These are phyloP conservation scores for Abrostola tripartita DNA, from an alignment of 2,888 invertebrate species.

Conservation along the genomic window DNA sequence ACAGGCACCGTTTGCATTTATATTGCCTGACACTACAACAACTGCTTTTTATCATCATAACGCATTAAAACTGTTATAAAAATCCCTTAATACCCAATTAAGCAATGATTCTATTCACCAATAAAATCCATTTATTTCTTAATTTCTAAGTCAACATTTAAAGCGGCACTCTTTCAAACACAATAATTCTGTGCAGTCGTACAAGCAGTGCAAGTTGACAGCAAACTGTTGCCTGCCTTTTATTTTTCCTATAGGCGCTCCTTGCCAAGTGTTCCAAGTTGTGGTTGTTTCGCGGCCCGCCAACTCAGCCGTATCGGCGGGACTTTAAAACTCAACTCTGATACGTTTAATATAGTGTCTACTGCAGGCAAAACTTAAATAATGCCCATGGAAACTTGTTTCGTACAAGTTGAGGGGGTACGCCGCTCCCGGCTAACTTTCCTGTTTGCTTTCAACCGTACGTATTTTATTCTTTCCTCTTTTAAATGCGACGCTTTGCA, in stretches of 20 bases:
- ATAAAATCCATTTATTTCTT: not conserved
- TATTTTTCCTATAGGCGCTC: conserved; percentile 80
- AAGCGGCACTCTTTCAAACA: conserved; percentile 52
- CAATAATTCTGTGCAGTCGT: conserved; percentile 60
- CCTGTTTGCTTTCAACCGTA: conserved; percentile 76
- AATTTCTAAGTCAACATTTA: conserved; percentile 25
- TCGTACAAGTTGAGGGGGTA: conserved; percentile 66
- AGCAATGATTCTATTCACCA: conserved; percentile 5
- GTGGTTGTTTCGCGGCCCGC: conserved; percentile 79
- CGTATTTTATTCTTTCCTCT: conserved; percentile 77
- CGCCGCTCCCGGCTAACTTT: conserved; percentile 75
- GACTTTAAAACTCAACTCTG: conserved; percentile 80
- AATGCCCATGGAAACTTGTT: conserved; percentile 83
- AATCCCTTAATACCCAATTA: conserved; percentile 2
- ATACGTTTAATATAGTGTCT: conserved; percentile 81
- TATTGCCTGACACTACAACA: conserved; percentile 1
- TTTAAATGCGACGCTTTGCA: conserved; percentile 80
- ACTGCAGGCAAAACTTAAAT: conserved; percentile 80
- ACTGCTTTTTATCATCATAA: not conserved
- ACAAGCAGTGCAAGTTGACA: conserved; percentile 58
- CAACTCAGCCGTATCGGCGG: conserved; percentile 73
- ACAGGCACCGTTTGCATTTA: not conserved
- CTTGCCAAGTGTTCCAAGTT: conserved; percentile 79
- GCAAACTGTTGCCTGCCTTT: conserved; percentile 82
- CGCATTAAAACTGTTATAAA: not conserved